These are phyloP conservation scores for Laticauda laticaudata DNA, from an alignment of 2,113 vertebrate species.

Conservation along the genomic window DNA sequence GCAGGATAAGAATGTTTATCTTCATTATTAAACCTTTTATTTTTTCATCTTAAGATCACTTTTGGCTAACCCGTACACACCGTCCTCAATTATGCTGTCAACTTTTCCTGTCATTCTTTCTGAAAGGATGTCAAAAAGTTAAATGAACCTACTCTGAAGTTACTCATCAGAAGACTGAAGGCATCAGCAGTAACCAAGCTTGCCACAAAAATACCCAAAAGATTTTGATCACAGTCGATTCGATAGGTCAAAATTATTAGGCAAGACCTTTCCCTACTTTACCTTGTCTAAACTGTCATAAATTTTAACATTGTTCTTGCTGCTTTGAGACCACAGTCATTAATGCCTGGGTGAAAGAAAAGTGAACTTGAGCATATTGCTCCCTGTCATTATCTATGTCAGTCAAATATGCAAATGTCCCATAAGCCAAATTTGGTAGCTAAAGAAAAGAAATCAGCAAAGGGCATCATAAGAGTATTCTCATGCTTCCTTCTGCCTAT, in stretches of 20 bases:
- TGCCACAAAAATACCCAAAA: conserved; percentile 14
- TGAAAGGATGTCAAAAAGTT: conserved; percentile 19
- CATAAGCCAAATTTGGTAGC: conserved; percentile 6
- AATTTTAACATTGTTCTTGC: conserved; percentile 18
- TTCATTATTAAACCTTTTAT: background rate
- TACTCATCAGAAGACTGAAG: background rate
- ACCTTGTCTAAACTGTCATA: conserved; percentile 29
- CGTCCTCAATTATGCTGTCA: background rate
- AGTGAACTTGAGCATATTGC: conserved; percentile 21
- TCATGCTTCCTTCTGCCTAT: background rate
- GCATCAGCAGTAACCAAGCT: background rate
- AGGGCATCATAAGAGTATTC: background rate
- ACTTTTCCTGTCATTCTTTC: conserved; percentile 4
- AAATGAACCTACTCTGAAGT: conserved; percentile 5
- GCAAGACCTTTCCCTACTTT: conserved; percentile 19
- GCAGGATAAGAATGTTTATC: background rate
- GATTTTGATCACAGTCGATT: background rate
- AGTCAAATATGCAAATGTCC: conserved; percentile 23
- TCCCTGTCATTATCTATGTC: conserved; percentile 16
- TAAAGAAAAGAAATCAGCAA: background rate
- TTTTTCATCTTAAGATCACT: background rate
- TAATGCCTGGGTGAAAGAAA: conserved; percentile 13
- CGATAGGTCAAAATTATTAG: conserved; percentile 33
- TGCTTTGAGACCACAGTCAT: conserved; percentile 3
- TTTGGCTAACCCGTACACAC: background rate